Conservation (phyloP, 2,888 invertebrate species). For the Drosophila helvetica region DNA sequence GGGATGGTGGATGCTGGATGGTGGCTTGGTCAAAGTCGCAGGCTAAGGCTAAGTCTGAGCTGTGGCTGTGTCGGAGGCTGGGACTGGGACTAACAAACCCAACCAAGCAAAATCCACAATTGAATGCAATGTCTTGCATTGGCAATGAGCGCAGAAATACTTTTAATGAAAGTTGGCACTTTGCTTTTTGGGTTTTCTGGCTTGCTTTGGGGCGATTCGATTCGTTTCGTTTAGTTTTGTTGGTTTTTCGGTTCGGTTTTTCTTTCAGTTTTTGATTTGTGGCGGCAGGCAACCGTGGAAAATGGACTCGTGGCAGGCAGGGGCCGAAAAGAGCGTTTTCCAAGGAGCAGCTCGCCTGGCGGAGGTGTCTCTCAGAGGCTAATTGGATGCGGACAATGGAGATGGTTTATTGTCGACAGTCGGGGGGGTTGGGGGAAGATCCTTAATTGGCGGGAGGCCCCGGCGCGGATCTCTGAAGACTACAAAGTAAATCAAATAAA, state of each 20-base stretch:
- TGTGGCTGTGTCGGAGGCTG: constrained; percentile 6
- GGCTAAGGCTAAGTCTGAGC: constrained; percentile 24
- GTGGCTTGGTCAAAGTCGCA: constrained; percentile 57
- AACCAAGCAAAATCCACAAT: constrained; percentile 60
- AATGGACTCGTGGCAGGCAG: constrained; percentile 77
- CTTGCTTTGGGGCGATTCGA: constrained; percentile 6
- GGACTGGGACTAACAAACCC: constrained; percentile 59
- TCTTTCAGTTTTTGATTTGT: constrained; percentile 8
- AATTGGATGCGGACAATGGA: constrained; percentile 44
- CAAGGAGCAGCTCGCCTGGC: constrained; percentile 6
- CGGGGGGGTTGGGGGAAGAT: constrained; percentile 5
- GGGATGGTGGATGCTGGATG: background rate
- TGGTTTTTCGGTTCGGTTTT: constrained; percentile 1
- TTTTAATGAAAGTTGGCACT: constrained; percentile 81
- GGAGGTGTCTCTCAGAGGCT: constrained; percentile 26
- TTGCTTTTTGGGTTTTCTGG: constrained; percentile 64
- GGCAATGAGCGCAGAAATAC: constrained; percentile 75
- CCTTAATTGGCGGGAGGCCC: constrained; percentile 39
- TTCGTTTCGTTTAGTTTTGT: constrained; percentile 28
- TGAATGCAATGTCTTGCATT: constrained; percentile 72
- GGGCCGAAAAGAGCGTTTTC: constrained; percentile 66
- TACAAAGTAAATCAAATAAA: constrained; percentile 33
- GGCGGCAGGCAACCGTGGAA: constrained; percentile 33
- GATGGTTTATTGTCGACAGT: constrained; percentile 40
- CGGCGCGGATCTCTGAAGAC: constrained; percentile 18